Conservation (phyloP, 2,797 vertebrate genomes). For the Salmo trutta region DNA sequence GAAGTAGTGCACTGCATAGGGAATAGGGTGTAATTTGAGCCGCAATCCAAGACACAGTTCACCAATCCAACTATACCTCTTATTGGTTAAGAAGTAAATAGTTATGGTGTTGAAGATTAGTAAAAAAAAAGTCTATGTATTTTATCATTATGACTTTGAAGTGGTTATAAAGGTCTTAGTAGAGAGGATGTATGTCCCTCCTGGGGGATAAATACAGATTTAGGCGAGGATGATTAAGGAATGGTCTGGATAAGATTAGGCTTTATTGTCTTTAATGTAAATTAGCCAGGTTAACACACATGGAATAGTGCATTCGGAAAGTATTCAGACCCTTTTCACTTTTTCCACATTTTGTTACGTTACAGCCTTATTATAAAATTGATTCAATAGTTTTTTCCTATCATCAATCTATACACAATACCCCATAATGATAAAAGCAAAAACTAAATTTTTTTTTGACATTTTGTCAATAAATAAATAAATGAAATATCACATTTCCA, state of each 20-base stretch:
- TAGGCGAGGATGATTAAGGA: neutral
- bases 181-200: neutral
- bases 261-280: neutral
- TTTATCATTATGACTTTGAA: conserved; percentile 3
- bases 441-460: no score
- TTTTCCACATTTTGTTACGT: no score
- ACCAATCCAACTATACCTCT: conserved; percentile 46
- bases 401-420: no score
- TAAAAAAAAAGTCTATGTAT: conserved; percentile 22
- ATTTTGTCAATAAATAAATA: no score
- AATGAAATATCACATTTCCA: no score
- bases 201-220: neutral
- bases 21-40: neutral
- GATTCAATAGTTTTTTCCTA: no score
- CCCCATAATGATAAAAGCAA: no score
- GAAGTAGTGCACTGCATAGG: neutral
- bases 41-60: conserved; percentile 15
- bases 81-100: conserved; percentile 52
- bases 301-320: no score
- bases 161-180: neutral
- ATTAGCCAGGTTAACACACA: conserved; percentile 3
- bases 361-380: no score
- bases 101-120: conserved; percentile 30
- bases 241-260: neutral
- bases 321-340: no score